phyloP scores from a whole-genome alignment of 2,888 invertebrate species.

The Pseudococcus viburni region DNA sequence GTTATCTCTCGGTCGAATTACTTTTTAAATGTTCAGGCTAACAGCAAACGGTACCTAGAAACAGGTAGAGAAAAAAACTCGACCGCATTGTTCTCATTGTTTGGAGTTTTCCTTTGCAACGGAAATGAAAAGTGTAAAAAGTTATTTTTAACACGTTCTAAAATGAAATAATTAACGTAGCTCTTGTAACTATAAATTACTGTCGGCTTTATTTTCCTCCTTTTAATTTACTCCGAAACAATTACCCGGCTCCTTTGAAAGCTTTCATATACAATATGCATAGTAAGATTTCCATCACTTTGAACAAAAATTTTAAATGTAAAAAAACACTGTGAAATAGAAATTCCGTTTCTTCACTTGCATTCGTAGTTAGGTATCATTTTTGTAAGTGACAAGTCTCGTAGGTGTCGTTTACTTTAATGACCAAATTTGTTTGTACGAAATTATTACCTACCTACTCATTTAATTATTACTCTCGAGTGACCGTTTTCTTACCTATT shows the following conservation, averaged over 20 bases:
- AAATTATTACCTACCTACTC: not conserved
- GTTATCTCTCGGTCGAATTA: not conserved
- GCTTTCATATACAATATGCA: not conserved
- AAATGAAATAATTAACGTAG: slow-evolving; percentile 29
- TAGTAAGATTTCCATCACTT: slow-evolving; percentile 3
- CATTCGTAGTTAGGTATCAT: not conserved
- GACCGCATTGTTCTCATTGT: slow-evolving; percentile 14
- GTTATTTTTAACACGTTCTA: slow-evolving; percentile 32
- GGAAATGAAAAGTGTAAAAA: slow-evolving; percentile 7
- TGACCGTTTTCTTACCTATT: not conserved
- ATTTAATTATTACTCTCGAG: not conserved
- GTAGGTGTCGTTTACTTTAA: not conserved
- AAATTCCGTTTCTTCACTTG: not conserved
- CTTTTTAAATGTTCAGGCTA: not conserved
- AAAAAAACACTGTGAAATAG: not conserved
- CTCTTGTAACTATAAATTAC: slow-evolving; percentile 34
- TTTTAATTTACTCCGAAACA: slow-evolving; percentile 27
- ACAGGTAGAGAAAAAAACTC: not conserved
- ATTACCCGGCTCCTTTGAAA: not conserved
- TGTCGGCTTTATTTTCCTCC: not conserved
- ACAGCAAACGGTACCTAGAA: not conserved
- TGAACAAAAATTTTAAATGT: not conserved
- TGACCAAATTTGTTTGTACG: not conserved
- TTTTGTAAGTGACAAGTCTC: not conserved
- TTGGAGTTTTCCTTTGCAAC: not conserved